phyloP scores from a whole-genome alignment of 2,888 invertebrate species.

The Xylophagus ater region DNA sequence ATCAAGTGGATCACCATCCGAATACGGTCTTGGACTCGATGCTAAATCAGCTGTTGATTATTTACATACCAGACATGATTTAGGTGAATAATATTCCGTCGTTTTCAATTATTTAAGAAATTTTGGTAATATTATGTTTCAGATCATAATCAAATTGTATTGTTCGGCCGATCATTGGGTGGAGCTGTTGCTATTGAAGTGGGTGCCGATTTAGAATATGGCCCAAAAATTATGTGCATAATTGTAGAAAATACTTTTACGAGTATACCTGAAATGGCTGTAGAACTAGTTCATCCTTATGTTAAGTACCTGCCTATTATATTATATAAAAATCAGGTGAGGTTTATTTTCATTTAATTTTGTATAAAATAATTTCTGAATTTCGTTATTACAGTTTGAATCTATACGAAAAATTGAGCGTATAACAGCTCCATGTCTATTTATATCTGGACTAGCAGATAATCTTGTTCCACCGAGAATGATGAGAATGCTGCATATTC shows the following conservation, averaged over 20 bases:
- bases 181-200: constrained; percentile 88
- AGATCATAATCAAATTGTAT: constrained; percentile 71
- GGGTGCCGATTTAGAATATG: constrained; percentile 63
- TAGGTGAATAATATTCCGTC: too few species aligned
- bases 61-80: constrained; percentile 65
- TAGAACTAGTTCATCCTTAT: constrained; percentile 48
- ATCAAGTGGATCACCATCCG: constrained; percentile 79
- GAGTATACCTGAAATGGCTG: constrained; percentile 86
- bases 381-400: constrained; percentile 49
- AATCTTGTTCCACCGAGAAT: constrained; percentile 80
- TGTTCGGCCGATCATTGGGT: constrained; percentile 79
- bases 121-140: too few species aligned
- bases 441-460: constrained; percentile 81
- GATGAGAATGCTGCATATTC: constrained; percentile 69
- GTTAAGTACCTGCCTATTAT: constrained; percentile 72
- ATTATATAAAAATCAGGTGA: constrained; percentile 86
- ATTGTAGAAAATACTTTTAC: constrained; percentile 94
- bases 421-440: constrained; percentile 65
- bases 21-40: constrained; percentile 77
- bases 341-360: constrained; percentile 2
- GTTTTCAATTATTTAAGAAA: too few species aligned
- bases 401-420: constrained; percentile 63
- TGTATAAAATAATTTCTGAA: background rate
- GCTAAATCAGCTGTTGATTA: constrained; percentile 81
- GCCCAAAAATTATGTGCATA: constrained; percentile 70